phyloP scores from a whole-genome alignment of 2,797 vertebrate genomes.

The Eulemur rubriventer region DNA sequence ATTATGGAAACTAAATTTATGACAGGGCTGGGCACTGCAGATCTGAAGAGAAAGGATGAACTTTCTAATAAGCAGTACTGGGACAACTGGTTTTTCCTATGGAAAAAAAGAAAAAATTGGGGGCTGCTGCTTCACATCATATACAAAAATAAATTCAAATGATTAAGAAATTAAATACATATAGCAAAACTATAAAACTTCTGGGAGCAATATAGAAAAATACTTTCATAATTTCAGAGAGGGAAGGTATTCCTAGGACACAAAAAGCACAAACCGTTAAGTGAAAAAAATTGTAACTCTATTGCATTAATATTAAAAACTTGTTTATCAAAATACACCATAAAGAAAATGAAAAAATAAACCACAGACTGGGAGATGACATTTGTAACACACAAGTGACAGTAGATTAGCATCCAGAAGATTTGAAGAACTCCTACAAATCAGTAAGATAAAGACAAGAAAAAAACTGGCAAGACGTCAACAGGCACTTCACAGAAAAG shows the following conservation, averaged over 20 bases:
- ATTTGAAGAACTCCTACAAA: neutral
- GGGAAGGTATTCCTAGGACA: neutral
- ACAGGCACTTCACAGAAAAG: conserved; percentile 7
- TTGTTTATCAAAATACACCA: neutral
- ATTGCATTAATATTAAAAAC: neutral
- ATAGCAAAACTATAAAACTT: neutral
- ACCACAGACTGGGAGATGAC: neutral
- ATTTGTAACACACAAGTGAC: neutral
- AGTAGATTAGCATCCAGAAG: neutral
- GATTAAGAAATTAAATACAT: neutral
- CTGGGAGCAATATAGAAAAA: neutral
- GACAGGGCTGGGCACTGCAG: neutral
- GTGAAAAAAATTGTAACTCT: neutral
- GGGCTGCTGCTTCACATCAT: neutral
- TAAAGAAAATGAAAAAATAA: conserved; percentile 1
- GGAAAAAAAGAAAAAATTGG: neutral
- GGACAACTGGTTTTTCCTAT: neutral
- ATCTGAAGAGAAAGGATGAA: neutral
- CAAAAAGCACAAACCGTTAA: neutral
- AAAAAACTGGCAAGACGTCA: conserved; percentile 1
- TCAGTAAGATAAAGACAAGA: conserved; percentile 3
- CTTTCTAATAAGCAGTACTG: neutral
- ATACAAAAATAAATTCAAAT: neutral
- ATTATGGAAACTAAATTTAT: neutral
- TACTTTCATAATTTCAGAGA: neutral